Evolutionary conservation across 2,113 vertebrate species (phyloP), one percentile per base, ranked within the genome.

Genomic region (Esox niger): DNA sequence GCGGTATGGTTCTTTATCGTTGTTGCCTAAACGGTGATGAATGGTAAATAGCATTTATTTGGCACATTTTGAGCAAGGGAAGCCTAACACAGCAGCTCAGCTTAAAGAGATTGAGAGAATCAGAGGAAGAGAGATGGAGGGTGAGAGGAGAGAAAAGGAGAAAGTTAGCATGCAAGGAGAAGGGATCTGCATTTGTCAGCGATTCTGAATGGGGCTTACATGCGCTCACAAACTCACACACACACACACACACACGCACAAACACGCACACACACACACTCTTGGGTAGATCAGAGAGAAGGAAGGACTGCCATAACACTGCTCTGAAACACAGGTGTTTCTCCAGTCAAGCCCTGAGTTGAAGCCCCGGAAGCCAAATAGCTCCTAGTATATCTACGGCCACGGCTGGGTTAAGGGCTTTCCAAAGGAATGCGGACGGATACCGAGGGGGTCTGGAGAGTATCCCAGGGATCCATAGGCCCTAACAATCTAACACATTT

Each of bases 1-100:
- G 78, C 79, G 29, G 69, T 33, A n/a, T n/a, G n/a, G 67, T 80
- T 64, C 30, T 86, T 84, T 43, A 43, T 43, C 15, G 35, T 43
- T 15, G 35, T 15, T 87, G 82, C 75, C 84, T 82, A 68, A 71
- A 79, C 77, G 62, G 77, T 65, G 79, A 78, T 88, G 86, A 73
- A 82, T 77, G 54, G 77, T 79, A 87, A 90, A 90, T 83, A 84
- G 86, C 86, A 87, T 90, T 88, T 87, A 87, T 81, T 70, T 78
- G 74, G 82, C 86, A 87, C 79, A 85, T 83, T 87, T 83, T 86
- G 83, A 83, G 66, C 57, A 70, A 74, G 78, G 74, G 80, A 74
- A 73, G 83, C 81, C 72, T 82, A 77, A 81, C 82, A 77, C 83
- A 84, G 83, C 81, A 82, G 82, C 87, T 85, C 82, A 80, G 78